Evolutionary conservation across 2,888 invertebrate genomes (phyloP).

Genomic region (Xanthia togata): DNA sequence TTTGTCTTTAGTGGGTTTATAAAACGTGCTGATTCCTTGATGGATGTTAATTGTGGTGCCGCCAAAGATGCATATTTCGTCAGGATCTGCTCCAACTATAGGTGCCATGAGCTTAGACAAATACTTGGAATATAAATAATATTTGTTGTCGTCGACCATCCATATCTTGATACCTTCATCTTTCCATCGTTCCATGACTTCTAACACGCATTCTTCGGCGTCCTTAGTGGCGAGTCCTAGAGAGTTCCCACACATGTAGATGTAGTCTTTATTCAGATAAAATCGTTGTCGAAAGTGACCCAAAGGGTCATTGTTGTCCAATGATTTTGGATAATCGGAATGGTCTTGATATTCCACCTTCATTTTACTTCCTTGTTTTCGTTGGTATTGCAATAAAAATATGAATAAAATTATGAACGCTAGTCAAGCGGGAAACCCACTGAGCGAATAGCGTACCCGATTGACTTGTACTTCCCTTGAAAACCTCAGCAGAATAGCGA

Average conservation of each 20-base stretch:
- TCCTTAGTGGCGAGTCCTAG: constrained; percentile 83
- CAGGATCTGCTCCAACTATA: constrained; percentile 78
- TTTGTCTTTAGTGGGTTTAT: constrained; percentile 77
- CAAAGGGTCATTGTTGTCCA: constrained; percentile 82
- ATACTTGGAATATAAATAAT: constrained; percentile 76
- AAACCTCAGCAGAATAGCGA: not conserved
- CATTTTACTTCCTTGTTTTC: constrained; percentile 61
- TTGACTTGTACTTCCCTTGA: not conserved
- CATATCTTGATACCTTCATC: constrained; percentile 81
- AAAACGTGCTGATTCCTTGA: constrained; percentile 82
- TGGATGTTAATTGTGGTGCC: constrained; percentile 82
- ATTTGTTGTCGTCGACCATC: constrained; percentile 79
- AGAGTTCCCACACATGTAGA: constrained; percentile 85
- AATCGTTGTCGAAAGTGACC: constrained; percentile 80
- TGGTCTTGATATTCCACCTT: constrained; percentile 73
- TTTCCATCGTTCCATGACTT: constrained; percentile 80
- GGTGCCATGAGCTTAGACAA: constrained; percentile 81
- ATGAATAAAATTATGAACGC: not conserved
- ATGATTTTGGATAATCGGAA: constrained; percentile 73
- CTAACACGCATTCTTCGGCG: constrained; percentile 74
- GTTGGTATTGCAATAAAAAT: not conserved
- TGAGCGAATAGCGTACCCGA: not conserved
- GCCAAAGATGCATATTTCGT: constrained; percentile 78
- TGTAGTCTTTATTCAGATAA: constrained; percentile 75
- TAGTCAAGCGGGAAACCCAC: not conserved